Conservation (phyloP, 2,888 invertebrate species). For the Hemithea aestivaria region DNA sequence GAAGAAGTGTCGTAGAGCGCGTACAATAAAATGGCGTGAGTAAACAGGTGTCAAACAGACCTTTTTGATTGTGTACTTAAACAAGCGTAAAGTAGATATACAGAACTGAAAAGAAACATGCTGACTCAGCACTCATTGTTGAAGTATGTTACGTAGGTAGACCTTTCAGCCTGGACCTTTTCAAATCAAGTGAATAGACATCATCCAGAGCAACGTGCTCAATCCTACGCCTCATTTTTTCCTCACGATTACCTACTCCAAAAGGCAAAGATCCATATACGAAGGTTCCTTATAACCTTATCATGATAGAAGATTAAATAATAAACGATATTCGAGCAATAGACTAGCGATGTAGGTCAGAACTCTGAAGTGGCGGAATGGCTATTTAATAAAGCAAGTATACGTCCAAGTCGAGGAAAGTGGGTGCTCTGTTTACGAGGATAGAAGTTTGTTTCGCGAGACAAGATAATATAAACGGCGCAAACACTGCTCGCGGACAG, state of each 20-base stretch:
- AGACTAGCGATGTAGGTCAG: conserved; percentile 38
- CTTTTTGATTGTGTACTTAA: conserved; percentile 16
- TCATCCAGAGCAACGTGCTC: conserved; percentile 10
- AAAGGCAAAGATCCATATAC: too few relatives aligned
- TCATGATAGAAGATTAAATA: not conserved
- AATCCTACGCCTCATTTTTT: conserved; percentile 4
- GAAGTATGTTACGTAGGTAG: not conserved
- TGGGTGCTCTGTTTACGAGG: conserved; percentile 37
- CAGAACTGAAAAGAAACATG: conserved; percentile 11
- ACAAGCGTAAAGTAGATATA: conserved; percentile 6
- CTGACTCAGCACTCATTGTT: conserved; percentile 16
- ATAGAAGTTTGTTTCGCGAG: conserved; percentile 30
- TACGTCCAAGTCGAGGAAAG: conserved; percentile 35
- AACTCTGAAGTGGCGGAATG: conserved; percentile 39
- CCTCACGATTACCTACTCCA: conserved; percentile 1
- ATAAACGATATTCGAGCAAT: conserved; percentile 11
- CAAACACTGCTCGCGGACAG: conserved; percentile 18
- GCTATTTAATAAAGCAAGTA: conserved; percentile 48
- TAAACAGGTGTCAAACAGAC: conserved; percentile 36
- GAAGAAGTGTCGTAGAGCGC: conserved; percentile 29
- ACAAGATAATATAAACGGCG: conserved; percentile 26
- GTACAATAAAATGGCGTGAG: conserved; percentile 37
- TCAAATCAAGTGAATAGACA: conserved; percentile 11
- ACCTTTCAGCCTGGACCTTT: conserved; percentile 10
- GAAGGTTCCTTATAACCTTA: too few relatives aligned